These are phyloP conservation scores for Eublepharis macularius DNA, from an alignment of 2,113 vertebrate genomes.

Conservation along the genomic window DNA sequence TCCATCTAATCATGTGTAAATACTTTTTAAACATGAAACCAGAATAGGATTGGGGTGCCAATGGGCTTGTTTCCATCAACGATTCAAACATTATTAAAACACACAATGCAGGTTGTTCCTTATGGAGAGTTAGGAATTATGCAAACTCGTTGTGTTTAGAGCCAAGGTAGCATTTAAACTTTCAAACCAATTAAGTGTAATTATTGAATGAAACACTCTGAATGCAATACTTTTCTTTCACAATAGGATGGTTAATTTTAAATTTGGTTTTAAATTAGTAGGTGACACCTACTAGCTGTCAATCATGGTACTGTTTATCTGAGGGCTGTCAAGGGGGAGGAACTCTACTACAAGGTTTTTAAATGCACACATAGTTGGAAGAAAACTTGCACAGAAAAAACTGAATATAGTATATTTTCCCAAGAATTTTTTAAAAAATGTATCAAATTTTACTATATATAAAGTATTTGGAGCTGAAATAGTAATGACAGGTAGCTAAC, in stretches of 20 bases:
- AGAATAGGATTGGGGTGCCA: background rate
- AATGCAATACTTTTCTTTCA: conserved; percentile 64
- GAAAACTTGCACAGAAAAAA: background rate
- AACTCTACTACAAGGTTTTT: background rate
- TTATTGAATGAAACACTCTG: conserved; percentile 67
- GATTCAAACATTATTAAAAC: conserved; percentile 21
- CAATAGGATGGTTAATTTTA: conserved; percentile 58
- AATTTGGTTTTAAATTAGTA: conserved; percentile 66
- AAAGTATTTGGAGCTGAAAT: too few relatives aligned
- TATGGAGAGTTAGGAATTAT: conserved; percentile 40
- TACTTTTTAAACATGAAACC: background rate
- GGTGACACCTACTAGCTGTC: conserved; percentile 70
- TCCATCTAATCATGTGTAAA: background rate
- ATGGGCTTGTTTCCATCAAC: conserved; percentile 5
- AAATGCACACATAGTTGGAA: background rate
- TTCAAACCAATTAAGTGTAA: conserved; percentile 66
- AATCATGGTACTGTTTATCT: conserved; percentile 64
- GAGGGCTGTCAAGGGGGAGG: conserved; percentile 32
- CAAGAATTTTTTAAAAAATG: background rate
- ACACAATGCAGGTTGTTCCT: conserved; percentile 4
- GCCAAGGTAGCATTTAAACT: conserved; percentile 60
- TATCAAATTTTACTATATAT: background rate
- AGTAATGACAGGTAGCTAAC: too few relatives aligned
- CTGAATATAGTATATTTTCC: background rate
- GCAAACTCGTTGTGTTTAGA: conserved; percentile 61